These are phyloP conservation scores for Orientallactaga sibirica DNA, from an alignment of 2,797 vertebrate genomes.

Conservation along the genomic window DNA sequence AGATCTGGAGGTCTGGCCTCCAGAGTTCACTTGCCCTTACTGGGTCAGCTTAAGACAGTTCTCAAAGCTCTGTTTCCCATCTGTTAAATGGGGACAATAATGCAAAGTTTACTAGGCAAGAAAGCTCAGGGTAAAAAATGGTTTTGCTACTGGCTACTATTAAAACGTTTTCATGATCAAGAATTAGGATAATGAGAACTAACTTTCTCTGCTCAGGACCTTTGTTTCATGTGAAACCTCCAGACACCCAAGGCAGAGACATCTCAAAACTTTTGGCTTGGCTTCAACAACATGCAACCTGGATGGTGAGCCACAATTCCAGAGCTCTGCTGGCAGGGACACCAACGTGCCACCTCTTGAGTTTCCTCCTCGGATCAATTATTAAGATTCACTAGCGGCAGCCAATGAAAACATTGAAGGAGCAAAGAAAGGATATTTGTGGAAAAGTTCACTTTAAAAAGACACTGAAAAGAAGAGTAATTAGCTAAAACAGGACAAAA, in stretches of 20 bases:
- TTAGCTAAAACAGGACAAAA: slow-evolving; percentile 36
- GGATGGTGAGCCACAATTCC: background rate
- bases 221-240: slow-evolving; percentile 27
- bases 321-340: slow-evolving; percentile 56
- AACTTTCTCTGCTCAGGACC: slow-evolving; percentile 48
- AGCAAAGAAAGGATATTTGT: slow-evolving; percentile 76
- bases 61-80: slow-evolving; percentile 23
- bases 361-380: slow-evolving; percentile 74
- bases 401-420: slow-evolving; percentile 69
- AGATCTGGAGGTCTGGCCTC: background rate
- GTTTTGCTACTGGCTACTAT: slow-evolving; percentile 44
- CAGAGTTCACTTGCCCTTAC: background rate
- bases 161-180: background rate
- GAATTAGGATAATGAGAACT: slow-evolving; percentile 8
- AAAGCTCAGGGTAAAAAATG: slow-evolving; percentile 9
- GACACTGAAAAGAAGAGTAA: slow-evolving; percentile 59
- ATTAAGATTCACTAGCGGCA: slow-evolving; percentile 74
- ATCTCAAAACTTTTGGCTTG: slow-evolving; percentile 70
- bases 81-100: slow-evolving; percentile 2
- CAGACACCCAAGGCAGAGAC: background rate
- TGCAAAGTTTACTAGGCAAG: background rate
- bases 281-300: slow-evolving; percentile 35
- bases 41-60: background rate
- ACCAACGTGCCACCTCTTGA: slow-evolving; percentile 19
- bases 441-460: slow-evolving; percentile 69